Evolutionary conservation across 2,888 invertebrate species (phyloP).

Genomic region (Pherbina coryleti): DNA sequence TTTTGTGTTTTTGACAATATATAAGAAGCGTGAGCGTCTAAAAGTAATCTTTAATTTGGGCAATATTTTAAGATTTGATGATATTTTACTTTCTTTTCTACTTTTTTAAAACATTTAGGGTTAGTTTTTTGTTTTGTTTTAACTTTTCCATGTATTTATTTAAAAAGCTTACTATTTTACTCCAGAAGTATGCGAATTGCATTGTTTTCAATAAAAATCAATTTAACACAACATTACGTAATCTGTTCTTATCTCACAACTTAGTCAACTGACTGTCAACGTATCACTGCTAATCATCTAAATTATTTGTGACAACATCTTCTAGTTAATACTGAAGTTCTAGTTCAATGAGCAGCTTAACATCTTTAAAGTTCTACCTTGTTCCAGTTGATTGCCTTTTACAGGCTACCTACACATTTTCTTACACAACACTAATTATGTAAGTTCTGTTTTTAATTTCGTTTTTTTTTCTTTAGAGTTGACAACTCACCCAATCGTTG

Average conservation of each 20-base stretch:
- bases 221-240: background rate
- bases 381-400: background rate
- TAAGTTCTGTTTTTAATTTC: background rate
- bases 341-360: background rate
- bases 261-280: conserved; percentile 1
- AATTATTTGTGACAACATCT: background rate
- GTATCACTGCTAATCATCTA: background rate
- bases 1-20: too few relatives aligned
- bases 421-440: background rate
- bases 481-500: conserved; percentile 86
- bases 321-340: background rate
- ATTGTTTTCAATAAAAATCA: background rate
- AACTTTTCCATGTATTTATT: background rate
- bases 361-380: background rate
- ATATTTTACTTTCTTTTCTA: too few relatives aligned
- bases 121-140: background rate
- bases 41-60: background rate
- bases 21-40: too few relatives aligned
- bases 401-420: background rate
- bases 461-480: background rate
- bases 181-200: background rate
- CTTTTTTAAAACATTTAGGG: background rate
- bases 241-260: background rate
- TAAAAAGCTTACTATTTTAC: conserved; percentile 11
- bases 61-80: too few relatives aligned